Evolutionary conservation across 92 coral and sea anemone species (phyloP), one percentile per base, ranked within the genome.

Genomic region (Phymanthus crucifer): DNA sequence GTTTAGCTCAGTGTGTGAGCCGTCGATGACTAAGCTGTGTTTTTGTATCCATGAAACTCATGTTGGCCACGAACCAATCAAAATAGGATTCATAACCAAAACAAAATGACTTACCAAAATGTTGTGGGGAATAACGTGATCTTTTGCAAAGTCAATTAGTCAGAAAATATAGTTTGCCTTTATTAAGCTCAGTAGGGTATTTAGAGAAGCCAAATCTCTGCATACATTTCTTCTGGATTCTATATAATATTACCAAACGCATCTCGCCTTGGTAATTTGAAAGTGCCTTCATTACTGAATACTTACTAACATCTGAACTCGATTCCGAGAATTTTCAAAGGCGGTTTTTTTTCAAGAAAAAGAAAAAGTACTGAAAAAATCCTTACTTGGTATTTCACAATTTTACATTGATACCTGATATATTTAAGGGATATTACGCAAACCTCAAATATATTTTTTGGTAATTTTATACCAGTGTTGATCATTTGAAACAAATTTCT

Each of bases 91-190:
- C 14, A 10, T 17, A 43, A 43, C 48, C 48, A 43, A 43, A 43
- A 43, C 48, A 43, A 43, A 9, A 43, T 31, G 32, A 32, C 40
- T 75, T 37, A 7, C 21, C 10, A 77, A 77, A 77, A 64, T 37
- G 9, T 26, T 65, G 58, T 27, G 72, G 58, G 17, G 37, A 64
- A 36, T 35, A 61, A 27, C 72, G 81, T 77, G 81, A 77, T 77
- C 81, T 77, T 64, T 77, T 27, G 81, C 68, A 36, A 61, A 77
- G n/a, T 61, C 68, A 61, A 61, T 61, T 61, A 61, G 72, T 61
- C 24, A 11, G 32, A 70, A 12, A 48, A 32, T 26, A 31, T 24
- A 13, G 67, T 32, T 32, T n/a, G 13, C 36, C 27, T 31, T 9
- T n/a, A 23, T 37, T 19, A 34, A n/a, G 21, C 11, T 1, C 66